Evolutionary conservation across 2,797 vertebrate species (phyloP), one percentile per base, ranked within the genome.

Genomic region (Rhinichthys osculus): DNA sequence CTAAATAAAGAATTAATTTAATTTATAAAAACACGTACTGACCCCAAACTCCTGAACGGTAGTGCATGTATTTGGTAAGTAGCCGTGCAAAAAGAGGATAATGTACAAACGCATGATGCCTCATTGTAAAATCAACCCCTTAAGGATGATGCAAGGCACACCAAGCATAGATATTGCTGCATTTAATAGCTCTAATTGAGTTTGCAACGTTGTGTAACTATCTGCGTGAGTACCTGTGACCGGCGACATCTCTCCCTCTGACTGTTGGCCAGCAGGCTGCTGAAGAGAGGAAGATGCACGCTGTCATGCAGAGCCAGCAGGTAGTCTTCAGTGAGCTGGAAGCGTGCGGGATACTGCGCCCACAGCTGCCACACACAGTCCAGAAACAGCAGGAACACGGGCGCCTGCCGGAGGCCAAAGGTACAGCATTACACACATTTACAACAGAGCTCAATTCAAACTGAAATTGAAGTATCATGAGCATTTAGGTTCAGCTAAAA

Each of bases 341-440:
- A 99, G 74, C 95, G 92, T 0, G 93, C 93, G 0, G 97, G 97
- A 89, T 95, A 97, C 88, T 98, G 98, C 73, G 94, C 93, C 90
- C 97, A 92, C 77, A 99, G 93, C 93, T 99, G 98, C 98, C 98
- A 98, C 2, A 96, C 92, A 10, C 97, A 99, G 87, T 99, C 97
- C 88, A 99, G 95, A 93, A 99, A 98, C 1, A 99, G 96, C 89
- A 97, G 94, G 90, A 99, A 99, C 85, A 98, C 95, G 0, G 98
- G 97, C 1, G 97, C 95, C 98, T 99, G 92, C 27, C 57, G 44
- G 44, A 81, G 44, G 52, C 17, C 69, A 50, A 33, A 47, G 38
- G 27, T 38, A 74, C 44, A 78, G 13, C 21, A 57, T 11, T 30
- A 62, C 38, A 23, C 6, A 17, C 44, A 21, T 47, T 42, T 2